These are phyloP conservation scores for Acrocera orbiculus DNA, from an alignment of 2,888 invertebrate genomes.

Conservation along the genomic window DNA sequence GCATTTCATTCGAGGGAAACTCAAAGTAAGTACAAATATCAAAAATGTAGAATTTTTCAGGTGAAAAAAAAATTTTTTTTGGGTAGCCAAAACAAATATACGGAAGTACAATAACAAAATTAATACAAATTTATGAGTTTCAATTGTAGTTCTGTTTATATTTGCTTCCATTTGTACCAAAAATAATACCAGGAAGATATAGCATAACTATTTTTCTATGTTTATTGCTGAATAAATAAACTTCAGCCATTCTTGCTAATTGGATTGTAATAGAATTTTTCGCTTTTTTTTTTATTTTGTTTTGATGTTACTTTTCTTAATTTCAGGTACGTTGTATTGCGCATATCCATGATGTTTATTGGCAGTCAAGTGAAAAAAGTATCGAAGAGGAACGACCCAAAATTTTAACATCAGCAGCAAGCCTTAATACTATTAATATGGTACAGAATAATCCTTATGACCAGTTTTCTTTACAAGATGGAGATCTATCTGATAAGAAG, in stretches of 20 bases:
- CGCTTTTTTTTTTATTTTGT: background rate
- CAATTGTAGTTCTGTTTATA: background rate
- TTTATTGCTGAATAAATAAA: too few relatives aligned
- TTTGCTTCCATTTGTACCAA: background rate
- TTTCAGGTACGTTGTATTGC: conserved; percentile 45
- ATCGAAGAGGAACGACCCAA: conserved; percentile 38
- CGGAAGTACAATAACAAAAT: background rate
- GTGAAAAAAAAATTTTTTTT: background rate
- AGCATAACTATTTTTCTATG: background rate
- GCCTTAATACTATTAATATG: conserved; percentile 22
- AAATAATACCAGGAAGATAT: background rate
- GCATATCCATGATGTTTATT: conserved; percentile 45
- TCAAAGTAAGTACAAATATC: conserved; percentile 34
- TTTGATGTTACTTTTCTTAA: conserved; percentile 1
- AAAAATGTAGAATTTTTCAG: background rate
- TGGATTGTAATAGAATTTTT: conserved; percentile 1
- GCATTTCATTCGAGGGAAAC: conserved; percentile 36
- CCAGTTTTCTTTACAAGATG: conserved; percentile 26
- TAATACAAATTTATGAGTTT: background rate
- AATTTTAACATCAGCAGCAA: conserved; percentile 13
- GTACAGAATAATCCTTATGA: conserved; percentile 23
- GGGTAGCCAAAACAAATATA: background rate
- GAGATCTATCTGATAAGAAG: conserved; percentile 24
- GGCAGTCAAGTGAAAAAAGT: conserved; percentile 47
- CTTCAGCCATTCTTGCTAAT: background rate